Evolutionary conservation across 2,888 invertebrate genomes (phyloP).

Genomic region (Folsomia candida): DNA sequence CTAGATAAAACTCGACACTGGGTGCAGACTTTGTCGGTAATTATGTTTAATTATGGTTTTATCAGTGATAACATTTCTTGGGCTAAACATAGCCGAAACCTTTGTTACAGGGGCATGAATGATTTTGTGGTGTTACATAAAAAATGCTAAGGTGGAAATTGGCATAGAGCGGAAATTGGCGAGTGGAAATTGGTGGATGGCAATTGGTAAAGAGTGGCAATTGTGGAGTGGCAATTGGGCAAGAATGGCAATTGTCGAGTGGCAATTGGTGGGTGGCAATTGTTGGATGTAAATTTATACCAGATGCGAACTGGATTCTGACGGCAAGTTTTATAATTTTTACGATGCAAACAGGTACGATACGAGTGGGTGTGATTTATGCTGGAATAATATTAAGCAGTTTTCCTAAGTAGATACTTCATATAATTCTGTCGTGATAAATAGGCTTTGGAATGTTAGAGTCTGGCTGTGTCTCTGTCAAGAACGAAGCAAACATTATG

Average conservation of each 20-base stretch:
- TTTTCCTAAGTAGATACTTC: background rate
- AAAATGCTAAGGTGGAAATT: too few species aligned
- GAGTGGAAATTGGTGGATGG: too few species aligned
- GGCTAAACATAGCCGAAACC: too few species aligned
- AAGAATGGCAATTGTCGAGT: background rate
- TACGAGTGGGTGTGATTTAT: background rate
- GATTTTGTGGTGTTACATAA: too few species aligned
- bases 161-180: too few species aligned
- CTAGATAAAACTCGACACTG: too few species aligned
- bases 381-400: background rate
- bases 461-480: slow-evolving; percentile 54
- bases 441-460: slow-evolving; percentile 57
- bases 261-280: background rate
- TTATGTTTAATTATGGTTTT: too few species aligned
- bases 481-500: slow-evolving; percentile 58
- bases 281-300: background rate
- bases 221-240: too few species aligned
- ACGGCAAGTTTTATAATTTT: slow-evolving; percentile 54
- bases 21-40: too few species aligned
- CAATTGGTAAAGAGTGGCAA: too few species aligned
- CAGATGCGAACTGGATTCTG: slow-evolving; percentile 31
- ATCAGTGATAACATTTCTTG: too few species aligned
- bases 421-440: background rate
- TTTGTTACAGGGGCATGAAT: too few species aligned
- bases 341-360: slow-evolving; percentile 54